phyloP scores from a whole-genome alignment of 2,797 vertebrate genomes.

The Dryobates pubescens region DNA sequence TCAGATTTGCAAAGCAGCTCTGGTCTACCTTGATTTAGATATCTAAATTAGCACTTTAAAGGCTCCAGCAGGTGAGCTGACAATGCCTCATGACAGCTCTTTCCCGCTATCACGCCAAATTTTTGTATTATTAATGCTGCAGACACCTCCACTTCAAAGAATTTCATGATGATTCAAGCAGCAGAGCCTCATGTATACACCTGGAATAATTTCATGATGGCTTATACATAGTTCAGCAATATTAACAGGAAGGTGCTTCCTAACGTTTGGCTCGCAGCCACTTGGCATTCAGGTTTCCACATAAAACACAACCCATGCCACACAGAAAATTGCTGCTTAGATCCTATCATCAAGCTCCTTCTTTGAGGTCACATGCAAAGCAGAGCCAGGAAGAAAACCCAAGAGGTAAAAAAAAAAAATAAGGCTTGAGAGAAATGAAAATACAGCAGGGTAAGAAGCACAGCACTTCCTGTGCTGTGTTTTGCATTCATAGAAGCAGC shows the following conservation, averaged over 20 bases:
- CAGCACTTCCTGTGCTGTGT: background rate
- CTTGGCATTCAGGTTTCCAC: background rate
- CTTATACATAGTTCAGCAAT: background rate
- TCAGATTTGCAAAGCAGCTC: background rate
- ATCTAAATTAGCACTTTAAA: slow-evolving; percentile 41
- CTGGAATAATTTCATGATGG: background rate
- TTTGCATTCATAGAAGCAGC: background rate
- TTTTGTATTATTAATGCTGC: slow-evolving; percentile 13
- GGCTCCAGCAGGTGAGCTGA: background rate
- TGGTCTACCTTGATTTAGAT: background rate
- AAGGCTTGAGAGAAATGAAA: background rate
- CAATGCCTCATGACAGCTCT: background rate
- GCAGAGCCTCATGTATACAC: background rate
- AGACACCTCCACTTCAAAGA: slow-evolving; percentile 29
- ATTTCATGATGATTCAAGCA: background rate
- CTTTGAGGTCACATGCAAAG: background rate
- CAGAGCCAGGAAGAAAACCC: background rate
- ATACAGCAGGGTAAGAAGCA: background rate
- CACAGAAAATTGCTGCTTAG: background rate
- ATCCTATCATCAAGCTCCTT: background rate
- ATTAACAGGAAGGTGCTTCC: background rate
- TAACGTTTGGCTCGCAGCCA: background rate
- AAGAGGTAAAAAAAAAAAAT: background rate
- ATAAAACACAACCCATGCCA: background rate
- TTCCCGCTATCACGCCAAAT: background rate